Evolutionary conservation across 35 echinoderm and acorn worm species (phyloP).

Genomic region (Lytechinus variegatus): DNA sequence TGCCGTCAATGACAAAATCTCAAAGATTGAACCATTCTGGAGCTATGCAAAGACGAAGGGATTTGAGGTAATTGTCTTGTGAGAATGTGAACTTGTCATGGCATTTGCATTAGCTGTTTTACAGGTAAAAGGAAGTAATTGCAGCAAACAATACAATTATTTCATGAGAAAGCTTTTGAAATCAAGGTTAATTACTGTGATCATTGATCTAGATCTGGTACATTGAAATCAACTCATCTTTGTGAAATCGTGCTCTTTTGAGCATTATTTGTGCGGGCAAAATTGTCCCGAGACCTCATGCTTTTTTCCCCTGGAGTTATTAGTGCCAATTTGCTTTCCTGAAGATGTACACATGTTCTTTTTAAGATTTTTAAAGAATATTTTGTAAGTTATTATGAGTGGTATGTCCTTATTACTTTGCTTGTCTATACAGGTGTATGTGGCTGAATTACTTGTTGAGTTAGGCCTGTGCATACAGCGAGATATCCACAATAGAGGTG

Average conservation of each 20-base stretch:
- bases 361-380: not conserved
- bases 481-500: constrained; percentile 72
- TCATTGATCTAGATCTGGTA: too few species aligned
- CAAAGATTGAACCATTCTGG: constrained; percentile 91
- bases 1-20: constrained; percentile 88
- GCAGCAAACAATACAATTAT: too few species aligned
- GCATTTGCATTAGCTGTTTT: too few species aligned
- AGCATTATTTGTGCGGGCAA: too few species aligned
- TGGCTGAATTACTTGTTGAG: constrained; percentile 79
- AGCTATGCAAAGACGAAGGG: constrained; percentile 88
- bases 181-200: too few species aligned
- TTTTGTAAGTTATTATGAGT: not conserved
- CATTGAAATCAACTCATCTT: too few species aligned
- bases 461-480: constrained; percentile 72
- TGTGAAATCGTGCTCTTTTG: too few species aligned
- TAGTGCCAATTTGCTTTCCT: not conserved
- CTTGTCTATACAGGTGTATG: constrained; percentile 66
- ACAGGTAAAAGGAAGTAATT: too few species aligned
- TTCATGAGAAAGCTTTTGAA: too few species aligned
- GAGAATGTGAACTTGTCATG: not conserved
- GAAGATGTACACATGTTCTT: not conserved
- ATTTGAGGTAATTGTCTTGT: constrained; percentile 77
- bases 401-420: not conserved
- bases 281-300: too few species aligned
- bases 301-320: too few species aligned